Evolutionary conservation across 1,140 invertebrate species (phyloP).

Genomic region (Amphibalanus amphitrite): DNA sequence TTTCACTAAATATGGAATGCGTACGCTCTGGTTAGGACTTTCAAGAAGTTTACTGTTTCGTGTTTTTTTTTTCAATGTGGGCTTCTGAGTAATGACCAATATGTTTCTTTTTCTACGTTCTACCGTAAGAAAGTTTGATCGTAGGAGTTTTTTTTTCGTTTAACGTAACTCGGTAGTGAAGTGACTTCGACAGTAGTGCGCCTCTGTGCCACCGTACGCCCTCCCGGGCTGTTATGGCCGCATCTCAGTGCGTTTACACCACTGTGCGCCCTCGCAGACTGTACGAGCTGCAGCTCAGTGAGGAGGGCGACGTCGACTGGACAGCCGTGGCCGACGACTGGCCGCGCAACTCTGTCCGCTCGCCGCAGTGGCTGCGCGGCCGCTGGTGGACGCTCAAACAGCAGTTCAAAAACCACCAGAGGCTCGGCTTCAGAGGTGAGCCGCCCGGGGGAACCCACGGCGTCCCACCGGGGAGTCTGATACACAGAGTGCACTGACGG

Average conservation of each 20-base stretch:
- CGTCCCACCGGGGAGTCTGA: too few relatives aligned
- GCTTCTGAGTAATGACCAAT: too few relatives aligned
- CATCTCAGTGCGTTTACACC: not conserved
- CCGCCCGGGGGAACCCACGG: not conserved
- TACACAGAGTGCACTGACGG: too few relatives aligned
- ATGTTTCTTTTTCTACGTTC: too few relatives aligned
- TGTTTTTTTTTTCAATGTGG: too few relatives aligned
- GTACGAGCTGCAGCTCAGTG: slow-evolving; percentile 22
- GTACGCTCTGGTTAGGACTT: too few relatives aligned
- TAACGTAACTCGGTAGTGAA: too few relatives aligned
- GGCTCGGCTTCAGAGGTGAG: not conserved
- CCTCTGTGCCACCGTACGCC: too few relatives aligned
- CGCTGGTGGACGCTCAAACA: slow-evolving; percentile 34
- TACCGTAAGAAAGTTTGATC: not conserved
- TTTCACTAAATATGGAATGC: too few relatives aligned
- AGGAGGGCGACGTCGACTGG: slow-evolving; percentile 33
- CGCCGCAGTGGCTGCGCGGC: slow-evolving; percentile 33
- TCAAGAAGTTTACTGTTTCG: not conserved
- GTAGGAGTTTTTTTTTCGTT: not conserved
- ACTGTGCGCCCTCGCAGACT: slow-evolving; percentile 22
- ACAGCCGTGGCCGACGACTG: slow-evolving; percentile 23
- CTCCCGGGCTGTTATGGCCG: slow-evolving; percentile 1
- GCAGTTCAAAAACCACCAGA: slow-evolving; percentile 3
- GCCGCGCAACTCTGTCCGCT: slow-evolving; percentile 27
- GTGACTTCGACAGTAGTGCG: too few relatives aligned